Conservation (phyloP, 1,140 invertebrate species). For the Bombus breviceps region DNA sequence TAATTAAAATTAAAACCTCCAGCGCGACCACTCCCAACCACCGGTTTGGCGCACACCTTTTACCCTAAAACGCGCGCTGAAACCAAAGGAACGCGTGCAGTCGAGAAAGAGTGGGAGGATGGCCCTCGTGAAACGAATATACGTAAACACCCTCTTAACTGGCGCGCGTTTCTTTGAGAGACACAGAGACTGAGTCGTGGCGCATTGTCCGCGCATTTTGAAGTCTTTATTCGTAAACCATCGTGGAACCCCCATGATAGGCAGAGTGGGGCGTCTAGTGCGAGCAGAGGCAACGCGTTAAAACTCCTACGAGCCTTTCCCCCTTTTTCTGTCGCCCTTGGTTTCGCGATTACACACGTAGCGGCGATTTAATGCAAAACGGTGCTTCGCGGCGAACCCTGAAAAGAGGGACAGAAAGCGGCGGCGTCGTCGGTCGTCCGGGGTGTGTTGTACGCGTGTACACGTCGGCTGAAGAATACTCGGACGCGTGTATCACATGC, state of each 20-base stretch:
- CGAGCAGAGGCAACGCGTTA: constrained; percentile 12
- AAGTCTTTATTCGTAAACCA: constrained; percentile 44
- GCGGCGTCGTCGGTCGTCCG: constrained; percentile 17
- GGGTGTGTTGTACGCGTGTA: constrained; percentile 27
- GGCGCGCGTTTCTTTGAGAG: constrained; percentile 18
- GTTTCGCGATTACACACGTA: constrained; percentile 63
- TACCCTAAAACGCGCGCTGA: background rate
- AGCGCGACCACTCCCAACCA: background rate
- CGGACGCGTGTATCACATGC: constrained; percentile 66
- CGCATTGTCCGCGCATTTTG: constrained; percentile 27
- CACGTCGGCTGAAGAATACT: constrained; percentile 47
- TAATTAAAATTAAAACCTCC: constrained; percentile 51
- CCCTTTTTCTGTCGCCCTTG: constrained; percentile 29
- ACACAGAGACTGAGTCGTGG: background rate
- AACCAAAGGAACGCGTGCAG: background rate
- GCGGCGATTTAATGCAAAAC: constrained; percentile 65
- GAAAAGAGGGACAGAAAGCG: constrained; percentile 53
- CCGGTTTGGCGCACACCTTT: background rate
- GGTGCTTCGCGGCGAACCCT: constrained; percentile 56
- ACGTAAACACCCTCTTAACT: constrained; percentile 27
- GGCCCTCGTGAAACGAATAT: constrained; percentile 28
- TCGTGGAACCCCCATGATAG: constrained; percentile 19
- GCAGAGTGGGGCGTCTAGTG: background rate
- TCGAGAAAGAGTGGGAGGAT: background rate
- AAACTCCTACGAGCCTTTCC: constrained; percentile 34